Base-by-base conservation (phyloP, 2,113 vertebrate genomes). In the Campylorhamphus procurvoides region DNA sequence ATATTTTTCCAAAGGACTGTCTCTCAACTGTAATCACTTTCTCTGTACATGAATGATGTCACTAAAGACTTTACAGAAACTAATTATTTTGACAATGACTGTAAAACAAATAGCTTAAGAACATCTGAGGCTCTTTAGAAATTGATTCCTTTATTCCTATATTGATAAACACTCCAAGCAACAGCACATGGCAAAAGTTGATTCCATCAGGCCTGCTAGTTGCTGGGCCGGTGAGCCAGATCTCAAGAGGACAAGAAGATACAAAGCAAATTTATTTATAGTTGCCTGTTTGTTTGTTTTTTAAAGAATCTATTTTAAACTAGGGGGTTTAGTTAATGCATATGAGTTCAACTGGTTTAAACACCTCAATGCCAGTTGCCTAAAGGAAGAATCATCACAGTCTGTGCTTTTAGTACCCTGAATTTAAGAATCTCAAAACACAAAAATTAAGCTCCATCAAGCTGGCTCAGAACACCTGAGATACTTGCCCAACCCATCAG, bases 1-100 rank as follows among this genome's bases (percentile, higher is more conserved):
- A 77, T 97, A 93, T 96, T 96, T 96, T 95, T 96, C 89, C 74
- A 87, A 89, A 92, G 77, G 62, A 93, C 74, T 44, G 24, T 76
- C 87, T 92, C 82, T 96, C 60, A 74, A 74, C 33, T 64, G 59
- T 84, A 90, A 87, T 92, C 67, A 49, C 37, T 84, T 92, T 89
- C 66, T 80, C 68, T 2, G 3, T 94, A 71, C 55, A 58, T 91
- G 80, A 72, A 44, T 76, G 80, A 92, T 96, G 91, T 79, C 79
- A 92, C 73, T 60, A 58, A 90, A 90, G 83, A 78, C n/a, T 84
- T 86, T 46, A 69, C 76, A 84, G 66, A 84, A 94, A 78, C 46
- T 72, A 90, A 95, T 93, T 96, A 86, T 90, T 95, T 93, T 96
- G 92, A 90, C 64, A 87, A 46, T 81, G 52, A 56, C 47, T 81